These are phyloP conservation scores for Uria lomvia DNA, from an alignment of 2,113 vertebrate species.

Conservation along the genomic window DNA sequence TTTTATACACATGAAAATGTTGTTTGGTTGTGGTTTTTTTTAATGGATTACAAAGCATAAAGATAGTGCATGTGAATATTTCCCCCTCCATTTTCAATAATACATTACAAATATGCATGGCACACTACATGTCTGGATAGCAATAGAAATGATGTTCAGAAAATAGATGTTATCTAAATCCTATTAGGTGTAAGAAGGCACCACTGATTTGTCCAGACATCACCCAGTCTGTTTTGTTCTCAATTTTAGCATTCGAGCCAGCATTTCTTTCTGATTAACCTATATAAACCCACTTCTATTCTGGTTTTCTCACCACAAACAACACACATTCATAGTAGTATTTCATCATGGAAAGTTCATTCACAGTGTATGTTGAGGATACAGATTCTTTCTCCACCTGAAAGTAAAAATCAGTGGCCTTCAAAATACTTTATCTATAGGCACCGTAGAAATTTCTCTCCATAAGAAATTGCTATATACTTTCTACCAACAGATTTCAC, in stretches of 20 bases:
- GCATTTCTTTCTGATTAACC: not conserved
- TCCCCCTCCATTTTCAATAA: constrained; percentile 32
- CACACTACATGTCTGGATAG: constrained; percentile 60
- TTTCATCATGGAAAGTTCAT: constrained; percentile 89
- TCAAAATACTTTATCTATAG: not conserved
- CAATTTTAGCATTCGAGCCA: constrained; percentile 45
- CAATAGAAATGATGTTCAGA: constrained; percentile 48
- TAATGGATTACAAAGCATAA: constrained; percentile 3
- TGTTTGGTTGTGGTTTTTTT: not conserved
- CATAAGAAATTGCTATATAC: not conserved
- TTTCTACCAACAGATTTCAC: not conserved
- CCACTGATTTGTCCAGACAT: constrained; percentile 67
- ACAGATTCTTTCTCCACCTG: constrained; percentile 88
- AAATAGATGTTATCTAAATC: constrained; percentile 67
- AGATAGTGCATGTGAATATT: constrained; percentile 14
- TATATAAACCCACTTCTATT: constrained; percentile 33
- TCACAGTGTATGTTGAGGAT: constrained; percentile 89
- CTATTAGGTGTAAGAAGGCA: constrained; percentile 72
- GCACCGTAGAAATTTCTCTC: not conserved
- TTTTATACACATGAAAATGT: not conserved
- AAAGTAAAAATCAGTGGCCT: constrained; percentile 14
- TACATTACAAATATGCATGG: constrained; percentile 57
- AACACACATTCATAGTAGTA: constrained; percentile 91
- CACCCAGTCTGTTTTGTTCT: constrained; percentile 39
- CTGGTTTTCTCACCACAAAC: constrained; percentile 89